These are phyloP conservation scores for Pardalotus punctatus DNA, from an alignment of 2,113 vertebrate genomes.

Conservation along the genomic window DNA sequence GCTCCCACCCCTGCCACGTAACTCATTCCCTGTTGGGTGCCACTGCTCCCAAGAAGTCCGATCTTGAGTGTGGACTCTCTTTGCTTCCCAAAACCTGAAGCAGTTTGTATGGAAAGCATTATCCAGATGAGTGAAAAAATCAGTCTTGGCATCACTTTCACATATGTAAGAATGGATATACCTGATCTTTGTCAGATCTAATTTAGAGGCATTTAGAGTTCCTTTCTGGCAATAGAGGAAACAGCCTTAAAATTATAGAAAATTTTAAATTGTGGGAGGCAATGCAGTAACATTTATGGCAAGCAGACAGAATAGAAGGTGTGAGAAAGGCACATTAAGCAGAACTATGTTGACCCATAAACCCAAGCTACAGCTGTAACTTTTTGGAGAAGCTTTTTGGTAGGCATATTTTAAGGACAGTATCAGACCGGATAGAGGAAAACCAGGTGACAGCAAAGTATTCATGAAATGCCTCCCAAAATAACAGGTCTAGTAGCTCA, in stretches of 20 bases:
- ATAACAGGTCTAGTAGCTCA: neutral
- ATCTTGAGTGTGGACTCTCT: neutral
- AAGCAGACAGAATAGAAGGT: neutral
- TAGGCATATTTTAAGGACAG: neutral
- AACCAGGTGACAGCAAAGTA: neutral
- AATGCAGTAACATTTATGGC: neutral
- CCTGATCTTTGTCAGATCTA: neutral
- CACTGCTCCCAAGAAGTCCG: rapidly evolving
- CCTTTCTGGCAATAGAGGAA: neutral
- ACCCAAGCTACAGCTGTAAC: neutral
- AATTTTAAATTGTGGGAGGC: neutral
- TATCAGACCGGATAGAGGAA: neutral
- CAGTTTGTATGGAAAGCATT: neutral
- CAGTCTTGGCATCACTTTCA: neutral
- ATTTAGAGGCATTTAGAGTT: neutral
- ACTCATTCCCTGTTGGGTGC: neutral
- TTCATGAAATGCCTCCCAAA: neutral
- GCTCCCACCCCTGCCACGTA: neutral
- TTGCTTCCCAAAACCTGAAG: neutral
- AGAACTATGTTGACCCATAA: neutral
- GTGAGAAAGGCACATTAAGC: neutral
- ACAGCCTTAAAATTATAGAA: neutral
- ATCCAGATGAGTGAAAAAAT: neutral
- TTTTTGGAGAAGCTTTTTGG: neutral
- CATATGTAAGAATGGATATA: neutral